phyloP scores from a whole-genome alignment of 2,888 invertebrate species.

The Punctoribates punctum region DNA sequence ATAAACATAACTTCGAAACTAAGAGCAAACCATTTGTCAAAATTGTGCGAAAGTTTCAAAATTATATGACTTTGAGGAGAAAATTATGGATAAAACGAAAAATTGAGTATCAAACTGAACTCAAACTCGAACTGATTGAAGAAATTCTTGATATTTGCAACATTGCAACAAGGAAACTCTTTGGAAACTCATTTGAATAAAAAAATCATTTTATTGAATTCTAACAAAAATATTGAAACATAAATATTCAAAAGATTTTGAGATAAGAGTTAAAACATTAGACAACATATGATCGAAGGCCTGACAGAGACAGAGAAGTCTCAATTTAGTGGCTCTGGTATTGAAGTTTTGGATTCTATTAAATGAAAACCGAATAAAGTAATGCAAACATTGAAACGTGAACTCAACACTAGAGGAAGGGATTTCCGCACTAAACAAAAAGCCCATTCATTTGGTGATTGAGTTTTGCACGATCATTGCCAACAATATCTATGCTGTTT shows the following conservation, averaged over 20 bases:
- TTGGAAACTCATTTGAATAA: background rate
- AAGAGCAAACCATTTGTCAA: background rate
- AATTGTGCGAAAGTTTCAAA: background rate
- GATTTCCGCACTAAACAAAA: background rate
- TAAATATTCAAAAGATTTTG: background rate
- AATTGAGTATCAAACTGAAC: background rate
- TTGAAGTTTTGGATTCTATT: background rate
- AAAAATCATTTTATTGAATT: background rate
- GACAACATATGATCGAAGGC: too few relatives aligned
- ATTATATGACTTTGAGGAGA: background rate
- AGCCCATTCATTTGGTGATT: background rate
- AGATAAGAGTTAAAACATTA: background rate
- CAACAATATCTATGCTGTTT: too few relatives aligned
- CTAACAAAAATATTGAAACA: background rate
- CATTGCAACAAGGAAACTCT: background rate
- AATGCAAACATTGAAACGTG: conserved; percentile 21
- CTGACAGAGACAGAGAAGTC: too few relatives aligned
- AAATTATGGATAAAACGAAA: background rate
- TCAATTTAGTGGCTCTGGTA: too few relatives aligned
- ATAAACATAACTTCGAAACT: background rate
- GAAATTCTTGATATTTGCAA: background rate
- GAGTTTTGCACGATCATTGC: background rate
- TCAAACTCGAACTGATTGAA: background rate
- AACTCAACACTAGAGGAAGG: conserved; percentile 1
- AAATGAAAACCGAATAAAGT: background rate